Conservation (phyloP, 1,140 invertebrate species). For the Mylabris phalerata region DNA sequence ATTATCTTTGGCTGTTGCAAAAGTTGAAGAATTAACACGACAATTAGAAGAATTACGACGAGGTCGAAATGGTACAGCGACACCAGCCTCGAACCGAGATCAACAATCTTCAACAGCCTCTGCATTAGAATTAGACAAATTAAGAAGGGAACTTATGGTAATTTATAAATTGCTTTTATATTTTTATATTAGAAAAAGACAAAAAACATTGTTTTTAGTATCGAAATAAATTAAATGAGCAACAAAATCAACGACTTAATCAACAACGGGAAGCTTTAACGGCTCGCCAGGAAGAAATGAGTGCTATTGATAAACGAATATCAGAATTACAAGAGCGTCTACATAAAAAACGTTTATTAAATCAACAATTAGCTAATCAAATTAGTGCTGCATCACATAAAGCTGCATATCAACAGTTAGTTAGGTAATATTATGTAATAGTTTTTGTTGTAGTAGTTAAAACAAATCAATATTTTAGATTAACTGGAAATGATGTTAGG, state of each 20-base stretch:
- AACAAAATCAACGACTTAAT: constrained; percentile 81
- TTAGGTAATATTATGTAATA: constrained; percentile 28
- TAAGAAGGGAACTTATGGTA: constrained; percentile 84
- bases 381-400: constrained; percentile 46
- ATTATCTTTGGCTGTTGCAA: constrained; percentile 85
- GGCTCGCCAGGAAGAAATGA: constrained; percentile 82
- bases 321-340: constrained; percentile 86
- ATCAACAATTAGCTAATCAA: constrained; percentile 76
- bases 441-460: no score
- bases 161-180: no score
- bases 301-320: constrained; percentile 85
- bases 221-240: constrained; percentile 91
- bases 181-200: no score
- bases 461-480: constrained; percentile 17
- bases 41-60: constrained; percentile 84
- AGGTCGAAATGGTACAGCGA: constrained; percentile 48
- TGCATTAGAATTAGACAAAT: constrained; percentile 83
- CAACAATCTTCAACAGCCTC: constrained; percentile 55
- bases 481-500: constrained; percentile 33
- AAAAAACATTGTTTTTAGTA: constrained; percentile 56
- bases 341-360: constrained; percentile 77
- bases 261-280: constrained; percentile 80
- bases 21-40: constrained; percentile 89
- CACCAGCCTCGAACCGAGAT: constrained; percentile 24
- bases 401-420: constrained; percentile 39